Conservation (phyloP, 2,797 vertebrate species). For the Squalus acanthias region DNA sequence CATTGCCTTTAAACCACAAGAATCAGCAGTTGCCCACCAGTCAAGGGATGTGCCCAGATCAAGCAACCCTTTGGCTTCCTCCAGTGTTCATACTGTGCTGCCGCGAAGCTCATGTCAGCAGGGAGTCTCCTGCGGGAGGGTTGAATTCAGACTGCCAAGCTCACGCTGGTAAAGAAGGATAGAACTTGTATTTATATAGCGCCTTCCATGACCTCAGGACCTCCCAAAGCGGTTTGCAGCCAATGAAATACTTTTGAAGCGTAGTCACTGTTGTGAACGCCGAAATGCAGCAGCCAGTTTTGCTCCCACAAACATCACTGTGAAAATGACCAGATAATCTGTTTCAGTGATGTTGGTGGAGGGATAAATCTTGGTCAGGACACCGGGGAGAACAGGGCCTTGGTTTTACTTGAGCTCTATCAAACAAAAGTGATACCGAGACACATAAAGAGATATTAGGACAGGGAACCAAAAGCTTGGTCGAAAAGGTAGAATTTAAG, state of each 20-base stretch:
- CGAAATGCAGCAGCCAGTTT: not conserved
- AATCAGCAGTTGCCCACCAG: not conserved
- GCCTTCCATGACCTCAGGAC: not conserved
- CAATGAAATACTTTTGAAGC: not conserved
- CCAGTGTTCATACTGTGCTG: not conserved
- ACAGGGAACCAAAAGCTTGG: not conserved
- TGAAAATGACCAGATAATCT: not conserved
- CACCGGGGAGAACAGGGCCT: not conserved
- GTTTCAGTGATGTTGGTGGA: not conserved
- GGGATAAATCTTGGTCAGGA: not conserved
- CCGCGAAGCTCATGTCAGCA: not conserved
- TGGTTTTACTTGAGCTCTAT: too few species aligned
- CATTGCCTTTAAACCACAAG: not conserved
- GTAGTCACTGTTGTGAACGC: not conserved
- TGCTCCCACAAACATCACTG: not conserved
- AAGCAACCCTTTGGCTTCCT: not conserved
- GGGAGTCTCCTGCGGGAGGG: not conserved
- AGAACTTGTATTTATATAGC: not conserved
- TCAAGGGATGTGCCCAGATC: not conserved
- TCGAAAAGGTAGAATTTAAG: not conserved
- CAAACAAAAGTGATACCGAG: not conserved
- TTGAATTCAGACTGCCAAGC: not conserved
- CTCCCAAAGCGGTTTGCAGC: not conserved
- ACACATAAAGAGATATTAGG: not conserved
- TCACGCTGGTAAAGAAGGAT: not conserved